Evolutionary conservation across 2,888 invertebrate genomes (phyloP), one percentile per base, ranked within the genome.

Genomic region (Ichneumon xanthorius): DNA sequence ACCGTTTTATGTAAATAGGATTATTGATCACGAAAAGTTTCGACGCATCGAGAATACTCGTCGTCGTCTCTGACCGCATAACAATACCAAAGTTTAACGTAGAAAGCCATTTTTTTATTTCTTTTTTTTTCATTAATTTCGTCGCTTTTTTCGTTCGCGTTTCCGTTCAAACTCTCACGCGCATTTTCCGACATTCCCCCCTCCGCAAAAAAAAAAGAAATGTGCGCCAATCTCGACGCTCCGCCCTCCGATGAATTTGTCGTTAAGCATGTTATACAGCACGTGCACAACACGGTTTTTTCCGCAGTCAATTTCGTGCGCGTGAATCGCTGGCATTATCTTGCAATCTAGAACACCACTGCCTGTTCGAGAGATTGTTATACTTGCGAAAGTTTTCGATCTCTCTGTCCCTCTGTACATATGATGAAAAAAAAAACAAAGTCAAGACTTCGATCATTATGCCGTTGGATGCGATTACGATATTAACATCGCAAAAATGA

Each of bases 1-100:
- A 89, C 84, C 85, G 79, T 89, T 89, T 76, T 76, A 67, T 76
- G 76, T 76, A 76, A 67, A 76, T 76, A 76, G 76, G 76, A 63
- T 75, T 85, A 77, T 83, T 61, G 80, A 80, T 80, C 67, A 79
- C 73, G 79, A 79, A 68, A 45, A 53, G 65, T 76, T 48, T 50
- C 71, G 75, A 53, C 22, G 67, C 40, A 53, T 48, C 53, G 72
- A 72, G 61, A 65, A 67, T 72, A 78, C 67, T 86, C 50, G 77
- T 73, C 75, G 55, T 82, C 68, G 79, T 89, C 89, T 89, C 91
- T 78, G 76, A 91, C 73, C 90, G 89, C 90, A 92, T 91, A 90
- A 91, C 90, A 92, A 94, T 93, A 93, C 93, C 93, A 94, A 94
- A 94, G 93, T 93, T 93, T 93, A 93, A 92, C 90, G 89, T 92